phyloP scores from a whole-genome alignment of 2,797 vertebrate species.

The Artibeus jamaicensis region DNA sequence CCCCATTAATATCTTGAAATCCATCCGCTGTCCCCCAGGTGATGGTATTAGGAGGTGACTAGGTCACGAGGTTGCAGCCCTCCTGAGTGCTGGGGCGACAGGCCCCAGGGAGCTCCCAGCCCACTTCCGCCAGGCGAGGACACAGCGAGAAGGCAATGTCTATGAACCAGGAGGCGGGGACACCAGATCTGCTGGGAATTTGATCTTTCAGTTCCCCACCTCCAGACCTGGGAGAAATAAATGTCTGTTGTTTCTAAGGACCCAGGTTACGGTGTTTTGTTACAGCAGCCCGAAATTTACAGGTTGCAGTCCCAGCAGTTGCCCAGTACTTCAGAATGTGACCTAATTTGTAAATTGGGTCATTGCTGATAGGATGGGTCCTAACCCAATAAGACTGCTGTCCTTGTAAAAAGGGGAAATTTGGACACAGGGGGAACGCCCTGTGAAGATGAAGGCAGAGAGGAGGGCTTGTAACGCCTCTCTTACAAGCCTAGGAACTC shows the following conservation, averaged over 20 bases:
- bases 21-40: too few species aligned
- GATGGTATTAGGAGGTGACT: not conserved
- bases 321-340: not conserved
- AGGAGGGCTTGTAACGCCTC: too few species aligned
- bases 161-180: not conserved
- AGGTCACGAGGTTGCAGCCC: not conserved
- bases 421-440: not conserved
- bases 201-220: not conserved
- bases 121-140: not conserved
- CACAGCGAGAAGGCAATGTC: rapidly evolving
- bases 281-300: not conserved
- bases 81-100: too few species aligned
- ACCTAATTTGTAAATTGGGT: not conserved
- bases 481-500: not conserved
- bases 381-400: not conserved
- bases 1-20: not conserved
- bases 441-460: not conserved
- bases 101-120: not conserved
- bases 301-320: not conserved
- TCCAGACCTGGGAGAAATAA: not conserved
- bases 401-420: not conserved
- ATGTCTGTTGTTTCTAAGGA: not conserved
- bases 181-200: not conserved
- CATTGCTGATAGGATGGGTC: not conserved
- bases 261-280: not conserved